These are phyloP conservation scores for Paradoxurus hermaphroditus DNA, from an alignment of 2,113 vertebrate species.

Conservation along the genomic window DNA sequence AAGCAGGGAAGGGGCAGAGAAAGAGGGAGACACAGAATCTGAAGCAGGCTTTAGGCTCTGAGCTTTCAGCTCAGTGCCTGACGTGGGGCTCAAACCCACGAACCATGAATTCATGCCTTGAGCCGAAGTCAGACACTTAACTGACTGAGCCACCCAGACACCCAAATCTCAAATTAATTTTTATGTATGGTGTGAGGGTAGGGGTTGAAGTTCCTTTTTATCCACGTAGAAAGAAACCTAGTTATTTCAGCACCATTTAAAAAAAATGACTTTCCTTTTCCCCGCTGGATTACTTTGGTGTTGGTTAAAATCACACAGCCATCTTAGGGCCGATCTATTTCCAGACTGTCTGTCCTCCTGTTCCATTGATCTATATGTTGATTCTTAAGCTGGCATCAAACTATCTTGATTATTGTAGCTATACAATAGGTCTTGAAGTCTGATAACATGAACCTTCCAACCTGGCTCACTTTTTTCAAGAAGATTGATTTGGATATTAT, in stretches of 20 bases:
- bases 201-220: neutral
- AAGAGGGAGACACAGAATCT: too few species aligned
- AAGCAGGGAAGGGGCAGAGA: too few species aligned
- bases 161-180: neutral
- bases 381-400: neutral
- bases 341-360: neutral
- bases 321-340: neutral
- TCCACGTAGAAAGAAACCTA: neutral
- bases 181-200: neutral
- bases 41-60: too few species aligned
- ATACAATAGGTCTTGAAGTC: neutral
- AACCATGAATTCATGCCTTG: too few species aligned
- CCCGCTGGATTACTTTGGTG: neutral
- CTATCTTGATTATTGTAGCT: neutral
- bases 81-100: too few species aligned
- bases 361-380: neutral
- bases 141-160: too few species aligned
- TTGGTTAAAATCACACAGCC: neutral
- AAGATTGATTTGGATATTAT: neutral
- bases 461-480: neutral
- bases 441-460: neutral
- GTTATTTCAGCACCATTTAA: neutral
- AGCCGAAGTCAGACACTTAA: too few species aligned
- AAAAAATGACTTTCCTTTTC: neutral
- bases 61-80: too few species aligned